Percentiles rank a stretch among this genome's conserved stretches.
Evolutionary conservation across 2,888 invertebrate species (phyloP).

Genomic region (Drosophila fulvimacula): DNA sequence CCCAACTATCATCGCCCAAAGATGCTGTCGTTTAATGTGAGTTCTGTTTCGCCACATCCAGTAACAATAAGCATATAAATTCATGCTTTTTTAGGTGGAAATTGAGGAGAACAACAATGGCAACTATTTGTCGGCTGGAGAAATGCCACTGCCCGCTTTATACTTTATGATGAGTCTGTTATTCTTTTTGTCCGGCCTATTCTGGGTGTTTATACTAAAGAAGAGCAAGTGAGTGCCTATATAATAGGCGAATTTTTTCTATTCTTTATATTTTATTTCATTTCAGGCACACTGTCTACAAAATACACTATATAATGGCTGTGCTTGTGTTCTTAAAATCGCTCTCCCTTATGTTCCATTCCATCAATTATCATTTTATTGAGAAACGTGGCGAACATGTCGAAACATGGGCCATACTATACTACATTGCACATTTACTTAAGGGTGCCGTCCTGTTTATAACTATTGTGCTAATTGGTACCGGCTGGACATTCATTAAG

Average conservation of each 20-base stretch:
- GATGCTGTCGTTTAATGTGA: slow-evolving; percentile 89
- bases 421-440: slow-evolving; percentile 98
- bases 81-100: slow-evolving; percentile 87
- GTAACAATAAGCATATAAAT: not conserved
- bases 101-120: slow-evolving; percentile 94
- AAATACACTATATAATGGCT: slow-evolving; percentile 98
- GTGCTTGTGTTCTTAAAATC: slow-evolving; percentile 96
- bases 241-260: not conserved
- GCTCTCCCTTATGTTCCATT: slow-evolving; percentile 96
- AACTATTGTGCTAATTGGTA: slow-evolving; percentile 97
- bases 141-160: slow-evolving; percentile 96
- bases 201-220: slow-evolving; percentile 96
- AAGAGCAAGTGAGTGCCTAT: slow-evolving; percentile 88
- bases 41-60: slow-evolving; percentile 58
- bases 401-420: slow-evolving; percentile 98
- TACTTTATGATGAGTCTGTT: slow-evolving; percentile 96
- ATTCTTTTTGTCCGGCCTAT: slow-evolving; percentile 94
- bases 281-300: slow-evolving; percentile 92
- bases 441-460: slow-evolving; percentile 97
- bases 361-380: slow-evolving; percentile 97
- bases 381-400: slow-evolving; percentile 96
- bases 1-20: slow-evolving; percentile 87
- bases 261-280: slow-evolving; percentile 40
- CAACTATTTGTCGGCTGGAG: slow-evolving; percentile 97
- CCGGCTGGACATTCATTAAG: slow-evolving; percentile 99